Base-by-base conservation (phyloP, 2,797 vertebrate genomes). In the Salmo trutta region DNA sequence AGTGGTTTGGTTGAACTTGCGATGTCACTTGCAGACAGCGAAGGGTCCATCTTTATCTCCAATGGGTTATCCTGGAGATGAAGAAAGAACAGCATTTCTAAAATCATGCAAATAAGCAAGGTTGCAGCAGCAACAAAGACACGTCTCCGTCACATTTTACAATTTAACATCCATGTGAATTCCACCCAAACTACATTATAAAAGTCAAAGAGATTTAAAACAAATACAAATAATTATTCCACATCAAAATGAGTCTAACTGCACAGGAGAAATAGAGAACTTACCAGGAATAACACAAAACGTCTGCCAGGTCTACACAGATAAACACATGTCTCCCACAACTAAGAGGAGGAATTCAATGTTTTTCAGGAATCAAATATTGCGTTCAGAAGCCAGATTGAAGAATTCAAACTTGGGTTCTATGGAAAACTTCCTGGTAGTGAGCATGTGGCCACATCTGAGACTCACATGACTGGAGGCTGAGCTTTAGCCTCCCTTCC, bases 11-110 rank as follows among this genome's bases (percentile, higher is more conserved):
- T 72, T 24, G 36, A 36, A 36, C 6, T 36, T 36, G 75, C 47
- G 15, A 77, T 29, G 73, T 74, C 31, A 29, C 47, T 82, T 19
- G 84, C 52, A 12, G 80, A 77, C 66, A 85, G 82, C 0, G 86
- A 83, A 41, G 91, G 74, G 56, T 93, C 91, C 75, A 82, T 91
- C 75, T 92, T 92, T 0, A 71, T 89, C 75, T 92, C 80, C 0
- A 77, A 77, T 51, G 92, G 86, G 47, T 91, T 91, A 79, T 73
- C 95, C 97, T 98, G 83, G 17, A 89, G 66, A 88, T 73, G 75
- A 24, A 69, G 67, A 69, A 27, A 77, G 14, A 8, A 33, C 5
- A 66, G 33, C 68, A 19, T 47, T 70, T 24, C 8, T 21, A 7
- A 41, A 41, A 41, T 7, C 36, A 41, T n/a, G 31, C 31, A 70